Base-by-base conservation (phyloP, 2,888 invertebrate genomes). In the Cistogaster globosa region DNA sequence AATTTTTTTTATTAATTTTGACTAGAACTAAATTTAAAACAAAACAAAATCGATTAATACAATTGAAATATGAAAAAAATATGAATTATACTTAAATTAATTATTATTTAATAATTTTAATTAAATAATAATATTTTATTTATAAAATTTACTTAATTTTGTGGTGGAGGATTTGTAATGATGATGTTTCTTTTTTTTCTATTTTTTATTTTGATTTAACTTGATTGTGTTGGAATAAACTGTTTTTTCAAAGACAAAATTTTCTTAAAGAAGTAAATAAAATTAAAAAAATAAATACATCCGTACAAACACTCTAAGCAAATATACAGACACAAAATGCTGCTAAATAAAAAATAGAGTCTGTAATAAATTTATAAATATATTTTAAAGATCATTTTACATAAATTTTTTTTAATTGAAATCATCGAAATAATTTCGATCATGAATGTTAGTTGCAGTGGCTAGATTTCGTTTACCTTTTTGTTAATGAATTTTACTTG, bases 1-100 rank as follows among this genome's bases (percentile, higher is more conserved):
- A 63, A 18, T 68, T 80, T 60, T 67, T 77, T 65, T 83, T 38
- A 63, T 77, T 71, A 91, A 91, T 91, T 91, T 90, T 90, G 91
- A 91, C 91, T 91, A 91, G 91, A 91, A 91, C 90, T 91, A 90
- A 90, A 89, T 86, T 88, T 86, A 86, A 57, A 75, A 84, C 74
- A 77, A 83, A 71, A 74, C 32, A 79, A 74, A 74, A 63, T 68
- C 11, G 2, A 60, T 72, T 77, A 79, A 74, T 68, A 79, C 48
- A 63, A 65, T 36, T 63, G n/a, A 69, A 65, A 78, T 51, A 38
- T 45, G 69, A 77, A 76, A 84, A 76, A 84, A 80, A 60, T 48
- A 32, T 67, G 20, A 71, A 48, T 32, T 71, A 32, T 32, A 80
- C 12, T 72, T 67, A 71, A 76, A 69, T 53, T 60, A 45, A 67